phyloP scores from a whole-genome alignment of 2,888 invertebrate genomes.

The Eristalinus aeneus region DNA sequence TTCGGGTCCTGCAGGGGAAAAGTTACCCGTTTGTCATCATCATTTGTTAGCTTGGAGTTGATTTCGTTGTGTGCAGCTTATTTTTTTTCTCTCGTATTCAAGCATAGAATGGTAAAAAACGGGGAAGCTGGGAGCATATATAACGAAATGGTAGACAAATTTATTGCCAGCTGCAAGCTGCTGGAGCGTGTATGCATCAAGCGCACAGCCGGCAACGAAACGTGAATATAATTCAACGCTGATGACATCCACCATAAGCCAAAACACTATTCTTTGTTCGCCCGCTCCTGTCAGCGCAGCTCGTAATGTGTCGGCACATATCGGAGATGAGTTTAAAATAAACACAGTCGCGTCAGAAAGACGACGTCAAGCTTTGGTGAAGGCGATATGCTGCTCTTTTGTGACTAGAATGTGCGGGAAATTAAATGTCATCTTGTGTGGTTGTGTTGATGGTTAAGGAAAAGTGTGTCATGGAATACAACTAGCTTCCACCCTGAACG shows the following conservation, averaged over 20 bases:
- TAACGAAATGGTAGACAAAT: constrained; percentile 38
- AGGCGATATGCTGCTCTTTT: background rate
- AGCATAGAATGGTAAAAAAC: background rate
- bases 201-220: constrained; percentile 28
- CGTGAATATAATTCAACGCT: constrained; percentile 67
- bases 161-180: constrained; percentile 65
- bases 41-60: constrained; percentile 54
- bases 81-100: constrained; percentile 18
- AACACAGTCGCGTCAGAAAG: constrained; percentile 15
- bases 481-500: too few species aligned
- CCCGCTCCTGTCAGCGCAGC: constrained; percentile 26
- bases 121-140: background rate
- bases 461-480: too few species aligned
- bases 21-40: constrained; percentile 55
- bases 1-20: constrained; percentile 7
- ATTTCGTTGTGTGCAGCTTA: background rate
- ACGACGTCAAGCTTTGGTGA: background rate
- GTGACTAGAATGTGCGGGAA: background rate
- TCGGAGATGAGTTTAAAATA: constrained; percentile 42
- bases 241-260: constrained; percentile 63
- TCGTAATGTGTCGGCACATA: constrained; percentile 51
- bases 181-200: constrained; percentile 40
- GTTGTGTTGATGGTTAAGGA: background rate
- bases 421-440: background rate
- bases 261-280: constrained; percentile 54